These are phyloP conservation scores for Incurvaria masculella DNA, from an alignment of 2,888 invertebrate genomes.

Conservation along the genomic window DNA sequence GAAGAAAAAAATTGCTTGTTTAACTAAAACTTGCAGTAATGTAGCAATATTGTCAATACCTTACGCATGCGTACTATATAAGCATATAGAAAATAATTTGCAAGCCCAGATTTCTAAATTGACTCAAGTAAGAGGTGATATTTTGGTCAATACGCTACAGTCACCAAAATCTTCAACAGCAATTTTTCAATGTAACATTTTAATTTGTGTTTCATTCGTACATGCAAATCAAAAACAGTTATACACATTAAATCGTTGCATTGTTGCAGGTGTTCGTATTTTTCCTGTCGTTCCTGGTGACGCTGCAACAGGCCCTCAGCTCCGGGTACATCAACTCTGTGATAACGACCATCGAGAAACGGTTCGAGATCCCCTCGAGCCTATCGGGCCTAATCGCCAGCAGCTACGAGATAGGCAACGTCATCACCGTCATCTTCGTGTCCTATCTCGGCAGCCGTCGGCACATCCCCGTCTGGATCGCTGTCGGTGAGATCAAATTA, in stretches of 20 bases:
- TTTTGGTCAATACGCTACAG: too few species aligned
- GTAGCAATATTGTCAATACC: too few species aligned
- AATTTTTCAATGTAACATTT: background rate
- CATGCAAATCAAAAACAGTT: too few species aligned
- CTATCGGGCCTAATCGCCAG: constrained; percentile 91
- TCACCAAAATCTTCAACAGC: background rate
- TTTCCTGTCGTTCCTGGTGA: constrained; percentile 84
- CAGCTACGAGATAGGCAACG: constrained; percentile 93
- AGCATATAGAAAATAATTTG: too few species aligned
- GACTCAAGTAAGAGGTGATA: too few species aligned
- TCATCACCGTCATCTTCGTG: constrained; percentile 93
- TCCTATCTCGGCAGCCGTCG: constrained; percentile 90
- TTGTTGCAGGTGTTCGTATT: constrained; percentile 77
- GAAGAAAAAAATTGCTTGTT: too few species aligned
- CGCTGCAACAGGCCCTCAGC: constrained; percentile 85
- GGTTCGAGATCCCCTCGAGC: constrained; percentile 91
- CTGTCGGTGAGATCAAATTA: constrained; percentile 78
- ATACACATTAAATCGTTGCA: too few species aligned
- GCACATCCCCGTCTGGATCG: constrained; percentile 94
- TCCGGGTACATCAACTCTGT: constrained; percentile 93
- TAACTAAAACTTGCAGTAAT: too few species aligned
- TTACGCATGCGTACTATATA: too few species aligned
- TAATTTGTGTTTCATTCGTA: too few species aligned
- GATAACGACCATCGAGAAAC: constrained; percentile 95
- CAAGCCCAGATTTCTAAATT: too few species aligned